Base-by-base conservation (phyloP, 2,113 vertebrate genomes). In the Macquaria ambigua region DNA sequence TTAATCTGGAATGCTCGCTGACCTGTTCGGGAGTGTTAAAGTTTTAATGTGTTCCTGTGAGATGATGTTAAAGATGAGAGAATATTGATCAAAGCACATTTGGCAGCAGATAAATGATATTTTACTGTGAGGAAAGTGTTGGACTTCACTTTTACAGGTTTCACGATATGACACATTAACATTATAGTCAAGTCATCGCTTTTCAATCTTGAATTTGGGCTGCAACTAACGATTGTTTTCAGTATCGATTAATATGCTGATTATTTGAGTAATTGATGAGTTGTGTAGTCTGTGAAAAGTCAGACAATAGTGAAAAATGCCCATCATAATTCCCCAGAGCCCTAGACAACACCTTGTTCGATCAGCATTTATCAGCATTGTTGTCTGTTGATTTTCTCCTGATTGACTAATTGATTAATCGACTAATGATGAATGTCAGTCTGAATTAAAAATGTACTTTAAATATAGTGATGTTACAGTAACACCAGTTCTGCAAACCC, bases 1-100 rank as follows among this genome's bases (percentile, higher is more conserved):
- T 37, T 46, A 81, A 85, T 83, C n/a, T 71, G 12, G 21, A 72
- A 85, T 87, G 77, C 74, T 91, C 86, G 78, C 74, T 84, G 91
- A 85, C 79, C 84, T 84, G 73, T 75, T 83, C 2, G 6, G 39
- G 5, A 64, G 25, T 43, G 59, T 89, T 77, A 83, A 85, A 82
- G 56, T 74, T 81, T 3, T 59, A 52, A 85, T 25, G 25, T 80
- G 50, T 72, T 84, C 1, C 71, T 25, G 46, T 39, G 55, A 68
- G 62, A 64, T 74, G 64, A 8, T 23, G 25, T 46, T 64, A 68
- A 71, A 74, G 25, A 48, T 74, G 63, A 6, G 2, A 34, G n/a
- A 74, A 56, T 64, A 77, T 75, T 52, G 20, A 83, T 73, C 48
- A 28, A n/a, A 82, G 25, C 50, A 67, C 53, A 67, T 66, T 28